Conservation (phyloP, 2,797 vertebrate genomes). For the Chelon auratus region DNA sequence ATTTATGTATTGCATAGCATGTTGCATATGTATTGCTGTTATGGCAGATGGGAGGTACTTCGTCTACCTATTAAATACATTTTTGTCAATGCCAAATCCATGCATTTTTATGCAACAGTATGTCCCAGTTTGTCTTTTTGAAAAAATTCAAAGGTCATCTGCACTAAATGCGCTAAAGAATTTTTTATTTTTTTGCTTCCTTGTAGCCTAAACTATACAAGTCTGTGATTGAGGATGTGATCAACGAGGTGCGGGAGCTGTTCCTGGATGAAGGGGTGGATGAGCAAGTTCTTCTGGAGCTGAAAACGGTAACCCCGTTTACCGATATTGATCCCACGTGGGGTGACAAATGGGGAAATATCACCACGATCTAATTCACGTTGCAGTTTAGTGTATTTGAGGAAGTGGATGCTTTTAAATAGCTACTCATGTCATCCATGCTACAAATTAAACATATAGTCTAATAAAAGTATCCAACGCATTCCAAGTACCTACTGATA, state of each 20-base stretch:
- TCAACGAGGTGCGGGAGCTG: slow-evolving; percentile 96
- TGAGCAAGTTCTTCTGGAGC: slow-evolving; percentile 97
- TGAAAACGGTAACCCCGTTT: slow-evolving; percentile 89
- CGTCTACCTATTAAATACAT: no score
- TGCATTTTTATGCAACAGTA: not conserved
- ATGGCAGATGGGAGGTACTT: no score
- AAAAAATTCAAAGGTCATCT: no score
- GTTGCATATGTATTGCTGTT: not conserved
- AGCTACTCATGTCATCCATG: not conserved
- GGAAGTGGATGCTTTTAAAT: not conserved
- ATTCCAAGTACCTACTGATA: no score
- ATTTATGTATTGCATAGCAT: not conserved
- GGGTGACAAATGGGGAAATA: not conserved
- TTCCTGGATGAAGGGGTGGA: slow-evolving; percentile 99
- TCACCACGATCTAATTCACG: no score
- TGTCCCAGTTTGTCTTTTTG: no score
- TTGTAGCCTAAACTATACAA: slow-evolving; percentile 95
- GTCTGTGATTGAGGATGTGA: slow-evolving; percentile 98
- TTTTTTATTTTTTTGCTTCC: not conserved
- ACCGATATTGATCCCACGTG: not conserved
- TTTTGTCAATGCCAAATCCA: not conserved
- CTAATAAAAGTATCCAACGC: not conserved
- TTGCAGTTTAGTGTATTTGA: not conserved
- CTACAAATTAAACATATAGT: not conserved
- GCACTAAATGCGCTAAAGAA: no score